Conservation (phyloP, 1,140 invertebrate genomes). For the Drosophila orena region DNA sequence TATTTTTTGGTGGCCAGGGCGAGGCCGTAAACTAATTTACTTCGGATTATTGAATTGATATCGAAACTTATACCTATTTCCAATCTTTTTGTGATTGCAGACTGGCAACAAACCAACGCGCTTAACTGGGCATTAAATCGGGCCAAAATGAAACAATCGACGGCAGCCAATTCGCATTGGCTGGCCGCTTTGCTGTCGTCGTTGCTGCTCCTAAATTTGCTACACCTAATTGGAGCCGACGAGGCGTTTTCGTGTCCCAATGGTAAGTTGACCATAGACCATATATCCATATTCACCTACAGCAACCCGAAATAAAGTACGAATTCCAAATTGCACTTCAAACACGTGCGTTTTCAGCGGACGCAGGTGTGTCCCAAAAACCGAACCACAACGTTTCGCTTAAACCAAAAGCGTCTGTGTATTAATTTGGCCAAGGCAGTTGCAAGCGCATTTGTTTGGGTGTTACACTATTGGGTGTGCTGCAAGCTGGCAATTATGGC, state of each 20-base stretch:
- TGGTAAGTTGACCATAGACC: constrained; percentile 67
- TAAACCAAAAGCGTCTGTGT: constrained; percentile 65
- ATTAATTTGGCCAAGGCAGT: constrained; percentile 55
- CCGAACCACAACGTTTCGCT: constrained; percentile 34
- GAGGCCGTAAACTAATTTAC: constrained; percentile 26
- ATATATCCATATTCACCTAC: background rate
- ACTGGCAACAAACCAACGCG: constrained; percentile 37
- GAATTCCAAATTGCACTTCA: constrained; percentile 48
- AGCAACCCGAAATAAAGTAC: constrained; percentile 28
- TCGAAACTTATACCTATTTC: constrained; percentile 15
- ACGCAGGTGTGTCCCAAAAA: constrained; percentile 60
- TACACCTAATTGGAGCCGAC: constrained; percentile 62
- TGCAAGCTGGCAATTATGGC: constrained; percentile 21
- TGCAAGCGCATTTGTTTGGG: constrained; percentile 22
- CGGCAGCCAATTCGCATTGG: constrained; percentile 80
- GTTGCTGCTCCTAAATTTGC: constrained; percentile 55
- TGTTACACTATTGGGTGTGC: constrained; percentile 33
- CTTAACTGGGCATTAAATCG: constrained; percentile 71
- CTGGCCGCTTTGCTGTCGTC: constrained; percentile 75
- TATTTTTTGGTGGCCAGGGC: constrained; percentile 15
- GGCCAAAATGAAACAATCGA: constrained; percentile 67
- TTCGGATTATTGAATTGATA: constrained; percentile 2
- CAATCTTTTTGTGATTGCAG: constrained; percentile 22
- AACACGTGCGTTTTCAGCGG: constrained; percentile 56
- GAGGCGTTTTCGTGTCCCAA: constrained; percentile 78